phyloP scores from a whole-genome alignment of 2,888 invertebrate genomes.

The Phorcus lineatus region DNA sequence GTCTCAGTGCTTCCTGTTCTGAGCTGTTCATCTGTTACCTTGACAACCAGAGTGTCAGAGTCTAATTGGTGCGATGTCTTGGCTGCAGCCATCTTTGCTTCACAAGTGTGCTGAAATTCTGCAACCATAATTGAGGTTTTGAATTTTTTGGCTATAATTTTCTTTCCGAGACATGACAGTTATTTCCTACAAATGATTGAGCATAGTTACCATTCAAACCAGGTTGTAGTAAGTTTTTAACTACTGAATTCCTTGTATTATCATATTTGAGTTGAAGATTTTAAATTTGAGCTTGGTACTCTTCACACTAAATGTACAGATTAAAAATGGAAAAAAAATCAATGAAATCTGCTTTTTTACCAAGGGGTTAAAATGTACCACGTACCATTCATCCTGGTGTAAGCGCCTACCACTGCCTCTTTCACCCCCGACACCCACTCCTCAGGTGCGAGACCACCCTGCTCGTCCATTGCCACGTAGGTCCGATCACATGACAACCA shows the following conservation, averaged over 20 bases:
- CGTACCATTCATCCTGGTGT: slow-evolving; percentile 42
- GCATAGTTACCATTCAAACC: no score
- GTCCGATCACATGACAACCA: slow-evolving; percentile 38
- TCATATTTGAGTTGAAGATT: no score
- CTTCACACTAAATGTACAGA: no score
- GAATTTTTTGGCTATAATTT: no score
- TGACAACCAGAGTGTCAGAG: slow-evolving; percentile 18
- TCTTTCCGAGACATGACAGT: no score
- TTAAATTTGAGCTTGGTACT: no score
- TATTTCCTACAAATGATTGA: no score
- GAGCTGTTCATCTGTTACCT: slow-evolving; percentile 21
- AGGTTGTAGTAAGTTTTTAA: no score
- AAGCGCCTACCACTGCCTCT: slow-evolving; percentile 35
- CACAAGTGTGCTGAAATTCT: slow-evolving; percentile 16
- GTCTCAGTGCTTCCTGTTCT: background rate
- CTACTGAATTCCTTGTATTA: no score
- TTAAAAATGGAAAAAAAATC: no score
- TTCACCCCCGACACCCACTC: slow-evolving; percentile 47
- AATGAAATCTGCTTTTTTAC: no score
- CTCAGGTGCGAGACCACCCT: slow-evolving; percentile 49
- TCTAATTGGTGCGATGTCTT: background rate
- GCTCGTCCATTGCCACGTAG: slow-evolving; percentile 39
- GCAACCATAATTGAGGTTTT: background rate
- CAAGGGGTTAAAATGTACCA: no score
- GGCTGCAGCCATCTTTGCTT: background rate